Percentiles rank a stretch among this genome's conserved stretches.
Evolutionary conservation across 64 coral and sea anemone genomes (phyloP).

Genomic region (Orbicella faveolata): DNA sequence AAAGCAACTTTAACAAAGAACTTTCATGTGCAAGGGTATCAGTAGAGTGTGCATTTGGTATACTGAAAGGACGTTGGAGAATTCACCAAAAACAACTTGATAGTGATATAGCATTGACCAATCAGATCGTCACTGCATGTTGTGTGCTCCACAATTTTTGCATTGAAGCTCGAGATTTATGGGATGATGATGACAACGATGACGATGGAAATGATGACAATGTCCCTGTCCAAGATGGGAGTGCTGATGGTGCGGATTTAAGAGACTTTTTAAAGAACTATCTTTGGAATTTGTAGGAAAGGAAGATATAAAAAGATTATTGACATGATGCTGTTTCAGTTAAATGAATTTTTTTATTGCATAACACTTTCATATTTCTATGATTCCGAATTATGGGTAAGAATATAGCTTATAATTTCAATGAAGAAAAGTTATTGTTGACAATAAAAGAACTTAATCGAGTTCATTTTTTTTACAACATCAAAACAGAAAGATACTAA

Average conservation of each 20-base stretch:
- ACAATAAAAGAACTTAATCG: too few relatives aligned
- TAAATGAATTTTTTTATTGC: not conserved
- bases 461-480: too few relatives aligned
- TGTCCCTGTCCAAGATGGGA: constrained; percentile 10
- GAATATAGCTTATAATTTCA: not conserved
- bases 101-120: constrained; percentile 27
- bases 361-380: not conserved
- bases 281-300: constrained; percentile 19
- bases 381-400: not conserved
- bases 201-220: not conserved
- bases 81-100: too few relatives aligned
- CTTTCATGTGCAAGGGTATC: constrained; percentile 44
- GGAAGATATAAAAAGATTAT: not conserved
- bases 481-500: too few relatives aligned
- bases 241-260: constrained; percentile 45
- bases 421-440: too few relatives aligned
- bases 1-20: constrained; percentile 45
- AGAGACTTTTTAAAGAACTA: constrained; percentile 39
- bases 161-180: constrained; percentile 44
- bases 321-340: constrained; percentile 6
- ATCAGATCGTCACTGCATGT: constrained; percentile 34
- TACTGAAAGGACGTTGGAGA: constrained; percentile 45
- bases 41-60: constrained; percentile 61
- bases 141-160: constrained; percentile 57
- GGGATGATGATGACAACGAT: constrained; percentile 56